Base-by-base conservation (phyloP, 2,113 vertebrate genomes). In the Muntiacus muntjak region DNA sequence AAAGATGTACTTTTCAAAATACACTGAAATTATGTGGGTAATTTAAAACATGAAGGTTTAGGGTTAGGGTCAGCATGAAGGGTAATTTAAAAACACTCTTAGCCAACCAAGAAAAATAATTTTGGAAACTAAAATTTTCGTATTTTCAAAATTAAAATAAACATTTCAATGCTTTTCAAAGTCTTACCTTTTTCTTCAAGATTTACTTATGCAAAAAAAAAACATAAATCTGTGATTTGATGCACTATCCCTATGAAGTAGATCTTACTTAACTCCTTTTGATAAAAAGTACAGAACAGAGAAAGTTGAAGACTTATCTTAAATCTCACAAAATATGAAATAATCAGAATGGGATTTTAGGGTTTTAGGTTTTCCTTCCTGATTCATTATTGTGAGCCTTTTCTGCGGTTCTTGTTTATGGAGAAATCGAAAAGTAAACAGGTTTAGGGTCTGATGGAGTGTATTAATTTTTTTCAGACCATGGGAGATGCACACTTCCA, bases 371-470 rank as follows among this genome's bases (percentile, higher is more conserved):
- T 87, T 43, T 89, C 28, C 13, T 81, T 5, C 21, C 21, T 71
- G 43, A 62, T 79, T 58, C 47, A 78, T 85, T 91, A 62, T 87
- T 78, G 58, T 94, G 54, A 95, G 47, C 2, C 28, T 91, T 96
- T 95, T 26, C 17, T 87, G 30, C 89, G 25, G 16, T 82, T 62
- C 25, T 76, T 76, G 1, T 87, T 93, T 95, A 40, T 74, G 36
- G 36, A 64, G 33, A 96, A 82, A 87, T 87, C 67, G 47, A 90
- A 96, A 89, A 97, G 5, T 79, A 83, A 91, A 67, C 10, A 87
- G 26, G 12, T 60, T 78, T 91, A 82, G 50, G 62, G 16, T 9
- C 54, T 81, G 36, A 85, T 88, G 36, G 3, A 93, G 3, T 91
- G 14, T 67, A 76, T 62, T 95, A 76, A 67, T 78, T 91, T 17